phyloP scores from a whole-genome alignment of 2,888 invertebrate genomes.

The Venustoraphidia nigricollis region DNA sequence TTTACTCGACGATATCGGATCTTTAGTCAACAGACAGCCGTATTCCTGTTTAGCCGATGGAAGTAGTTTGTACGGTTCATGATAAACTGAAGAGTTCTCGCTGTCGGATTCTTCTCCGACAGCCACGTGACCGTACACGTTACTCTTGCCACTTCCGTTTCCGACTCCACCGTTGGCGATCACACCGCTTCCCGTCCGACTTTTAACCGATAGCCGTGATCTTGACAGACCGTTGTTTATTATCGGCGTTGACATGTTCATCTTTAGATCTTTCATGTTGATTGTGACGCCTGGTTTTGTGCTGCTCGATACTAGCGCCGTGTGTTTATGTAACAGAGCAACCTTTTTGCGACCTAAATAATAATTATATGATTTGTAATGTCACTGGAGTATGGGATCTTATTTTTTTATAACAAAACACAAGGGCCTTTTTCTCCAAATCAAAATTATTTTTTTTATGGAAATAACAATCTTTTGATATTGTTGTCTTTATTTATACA shows the following conservation, averaged over 20 bases:
- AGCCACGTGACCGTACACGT: conserved; percentile 30
- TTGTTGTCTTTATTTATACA: too few relatives aligned
- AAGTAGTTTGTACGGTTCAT: conserved; percentile 38
- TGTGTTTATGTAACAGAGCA: conserved; percentile 44
- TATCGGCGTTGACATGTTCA: conserved; percentile 38
- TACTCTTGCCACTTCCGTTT: conserved; percentile 26
- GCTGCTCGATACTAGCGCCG: conserved; percentile 38
- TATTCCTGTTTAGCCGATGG: conserved; percentile 32
- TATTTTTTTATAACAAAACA: neutral
- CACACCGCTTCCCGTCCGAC: conserved; percentile 19
- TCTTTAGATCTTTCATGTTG: conserved; percentile 40
- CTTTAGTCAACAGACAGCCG: conserved; percentile 33
- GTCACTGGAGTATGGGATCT: neutral
- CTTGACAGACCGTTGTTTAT: conserved; percentile 37
- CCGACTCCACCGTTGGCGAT: conserved; percentile 21
- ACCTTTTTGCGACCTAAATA: conserved; percentile 22
- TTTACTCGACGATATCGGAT: conserved; percentile 31
- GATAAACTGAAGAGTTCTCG: conserved; percentile 38
- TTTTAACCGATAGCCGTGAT: conserved; percentile 31
- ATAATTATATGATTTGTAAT: too few relatives aligned
- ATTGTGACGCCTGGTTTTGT: conserved; percentile 38
- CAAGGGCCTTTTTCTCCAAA: conserved; percentile 30
- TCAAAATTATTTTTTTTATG: too few relatives aligned
- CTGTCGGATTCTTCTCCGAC: conserved; percentile 35
- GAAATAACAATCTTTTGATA: too few relatives aligned